Percentiles rank a stretch among this genome's conserved stretches.
These are phyloP conservation scores for Leucopsar rothschildi DNA, from an alignment of 2,113 vertebrate genomes.

Conservation along the genomic window DNA sequence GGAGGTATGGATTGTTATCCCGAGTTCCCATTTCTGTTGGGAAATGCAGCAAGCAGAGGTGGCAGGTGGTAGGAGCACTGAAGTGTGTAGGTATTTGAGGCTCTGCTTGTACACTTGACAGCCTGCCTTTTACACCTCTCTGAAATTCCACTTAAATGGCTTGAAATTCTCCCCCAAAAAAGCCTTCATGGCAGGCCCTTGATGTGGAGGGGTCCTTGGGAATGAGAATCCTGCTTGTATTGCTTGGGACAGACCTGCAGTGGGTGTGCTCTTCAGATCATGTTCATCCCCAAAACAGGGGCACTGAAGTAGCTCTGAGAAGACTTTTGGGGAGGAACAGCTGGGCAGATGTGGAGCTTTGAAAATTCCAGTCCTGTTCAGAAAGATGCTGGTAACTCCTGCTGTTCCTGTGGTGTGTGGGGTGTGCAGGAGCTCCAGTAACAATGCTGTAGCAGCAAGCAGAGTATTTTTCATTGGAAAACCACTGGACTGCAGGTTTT, in stretches of 20 bases:
- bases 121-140: not conserved
- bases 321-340: not conserved
- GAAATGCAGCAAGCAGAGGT: not conserved
- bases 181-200: not conserved
- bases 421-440: not conserved
- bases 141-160: not conserved
- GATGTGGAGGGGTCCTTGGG: not conserved
- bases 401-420: not conserved
- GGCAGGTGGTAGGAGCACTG: not conserved
- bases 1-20: not conserved
- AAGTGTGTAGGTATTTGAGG: not conserved
- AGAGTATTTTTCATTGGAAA: not conserved
- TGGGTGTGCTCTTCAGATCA: not conserved
- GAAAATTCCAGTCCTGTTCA: conserved; percentile 23
- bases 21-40: not conserved
- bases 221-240: not conserved
- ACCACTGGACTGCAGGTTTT: not conserved
- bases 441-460: not conserved
- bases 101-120: not conserved
- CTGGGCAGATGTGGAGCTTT: not conserved
- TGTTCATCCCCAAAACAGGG: not conserved
- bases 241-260: fast-evolving
- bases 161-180: not conserved
- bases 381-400: not conserved
- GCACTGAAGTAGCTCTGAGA: not conserved